phyloP scores from a whole-genome alignment of 1,140 invertebrate genomes.

The Nomia melanderi region DNA sequence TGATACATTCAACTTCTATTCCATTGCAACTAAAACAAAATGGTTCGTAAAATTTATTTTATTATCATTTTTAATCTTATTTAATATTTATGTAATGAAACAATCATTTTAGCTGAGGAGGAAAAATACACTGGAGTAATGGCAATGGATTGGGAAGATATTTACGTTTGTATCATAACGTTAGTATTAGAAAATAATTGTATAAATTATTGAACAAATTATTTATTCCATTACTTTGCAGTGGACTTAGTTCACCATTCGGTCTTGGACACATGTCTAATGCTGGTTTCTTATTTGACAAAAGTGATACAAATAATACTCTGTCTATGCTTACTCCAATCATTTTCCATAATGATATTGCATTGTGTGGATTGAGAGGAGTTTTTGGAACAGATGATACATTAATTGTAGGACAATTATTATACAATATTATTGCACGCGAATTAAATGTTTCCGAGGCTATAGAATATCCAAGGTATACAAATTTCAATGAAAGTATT shows the following conservation, averaged over 20 bases:
- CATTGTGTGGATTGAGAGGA: constrained; percentile 69
- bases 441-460: constrained; percentile 72
- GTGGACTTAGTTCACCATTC: constrained; percentile 71
- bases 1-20: constrained; percentile 62
- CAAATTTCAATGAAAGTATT: neutral
- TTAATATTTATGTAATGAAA: constrained; percentile 54
- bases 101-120: constrained; percentile 69
- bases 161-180: constrained; percentile 87
- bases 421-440: constrained; percentile 74
- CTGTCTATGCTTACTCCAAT: constrained; percentile 71
- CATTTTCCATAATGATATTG: constrained; percentile 66
- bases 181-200: constrained; percentile 77
- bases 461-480: constrained; percentile 76
- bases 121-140: constrained; percentile 83
- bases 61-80: constrained; percentile 1
- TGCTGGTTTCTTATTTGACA: constrained; percentile 74
- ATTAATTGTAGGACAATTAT: constrained; percentile 70
- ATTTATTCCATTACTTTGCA: constrained; percentile 42
- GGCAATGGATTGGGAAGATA: constrained; percentile 85
- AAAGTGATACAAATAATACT: constrained; percentile 62
- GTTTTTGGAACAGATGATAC: constrained; percentile 73
- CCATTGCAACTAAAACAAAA: constrained; percentile 31
- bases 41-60: constrained; percentile 44
- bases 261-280: constrained; percentile 65
- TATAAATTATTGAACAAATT: neutral